Evolutionary conservation across 23 tunicate species (phyloP), one percentile per base, ranked within the genome.

Genomic region (Halocynthia aurantium): DNA sequence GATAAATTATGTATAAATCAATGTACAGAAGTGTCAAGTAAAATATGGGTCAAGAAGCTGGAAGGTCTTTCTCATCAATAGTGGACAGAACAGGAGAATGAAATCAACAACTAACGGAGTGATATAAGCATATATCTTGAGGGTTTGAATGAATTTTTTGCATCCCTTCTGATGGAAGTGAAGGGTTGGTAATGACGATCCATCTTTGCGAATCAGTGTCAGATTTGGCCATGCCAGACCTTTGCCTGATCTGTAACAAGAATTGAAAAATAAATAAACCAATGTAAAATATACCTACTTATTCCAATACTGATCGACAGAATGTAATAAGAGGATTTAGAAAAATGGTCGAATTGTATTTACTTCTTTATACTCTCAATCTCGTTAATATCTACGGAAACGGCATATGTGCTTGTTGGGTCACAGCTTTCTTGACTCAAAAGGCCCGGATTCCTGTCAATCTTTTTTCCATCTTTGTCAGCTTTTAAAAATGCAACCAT

Each of bases 151-250:
- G 65, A 92, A 92, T 56, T 78, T 67, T 22, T 86, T 71, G 63
- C 77, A 86, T 57, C 98, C 98, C 31, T 81, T 81, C 10, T 86
- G 72, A 61, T 86, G 92, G 60, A 92, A 92, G 66, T 92, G 88
- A 60, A 92, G 73, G 18, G 92, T 55, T 7, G 98, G 98, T 7
- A 92, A 72, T 8, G 76, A 21, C 13, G 84, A 79, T n/a, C 98
- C 98, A 57, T 92, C 98, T 52, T 70, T 61, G 57, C 83, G 52
- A 65, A 73, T 80, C 7, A 92, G 54, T n/a, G 84, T 65, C 8
- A 92, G 20, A 69, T 92, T 87, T 44, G 76, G 69, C 98, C 98
- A 92, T 5, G 78, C 84, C 6, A 82, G 50, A 9, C 85, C 83
- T 77, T 85, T 91, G 22, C 78, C 85, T 22, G 96, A 89, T 62